These are phyloP conservation scores for Pseudachorutes palmiensis DNA, from an alignment of 1,140 invertebrate genomes.

Conservation along the genomic window DNA sequence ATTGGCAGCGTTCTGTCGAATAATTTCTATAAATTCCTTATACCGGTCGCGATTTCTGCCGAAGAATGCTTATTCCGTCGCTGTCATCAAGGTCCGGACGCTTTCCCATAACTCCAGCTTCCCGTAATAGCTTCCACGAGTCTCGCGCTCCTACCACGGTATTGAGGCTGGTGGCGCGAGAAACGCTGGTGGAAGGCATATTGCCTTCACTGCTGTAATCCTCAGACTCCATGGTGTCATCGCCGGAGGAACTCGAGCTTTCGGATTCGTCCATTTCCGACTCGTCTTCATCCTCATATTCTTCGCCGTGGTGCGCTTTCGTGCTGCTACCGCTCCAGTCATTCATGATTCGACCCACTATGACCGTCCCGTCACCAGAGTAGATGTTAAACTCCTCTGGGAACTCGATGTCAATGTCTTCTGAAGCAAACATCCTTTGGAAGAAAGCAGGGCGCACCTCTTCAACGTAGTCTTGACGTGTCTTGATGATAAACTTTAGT, in stretches of 20 bases:
- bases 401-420: slow-evolving; percentile 10
- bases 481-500: background rate
- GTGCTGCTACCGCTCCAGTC: too few species aligned
- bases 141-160: background rate
- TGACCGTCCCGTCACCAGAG: slow-evolving; percentile 6
- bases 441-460: background rate
- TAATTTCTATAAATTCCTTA: background rate
- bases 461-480: background rate
- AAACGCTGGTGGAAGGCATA: background rate
- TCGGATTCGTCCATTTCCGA: background rate
- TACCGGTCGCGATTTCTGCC: background rate
- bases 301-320: too few species aligned
- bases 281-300: background rate
- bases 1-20: slow-evolving; percentile 5
- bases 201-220: background rate
- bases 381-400: background rate
- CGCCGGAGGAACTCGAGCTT: background rate
- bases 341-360: slow-evolving; percentile 7
- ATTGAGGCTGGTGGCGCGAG: background rate
- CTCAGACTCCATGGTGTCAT: background rate
- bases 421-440: background rate
- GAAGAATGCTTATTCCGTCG: background rate
- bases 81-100: background rate
- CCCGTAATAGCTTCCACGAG: background rate
- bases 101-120: background rate